Evolutionary conservation across 2,888 invertebrate species (phyloP), one percentile per base, ranked within the genome.

Genomic region (Orthonychiurus folsomi): DNA sequence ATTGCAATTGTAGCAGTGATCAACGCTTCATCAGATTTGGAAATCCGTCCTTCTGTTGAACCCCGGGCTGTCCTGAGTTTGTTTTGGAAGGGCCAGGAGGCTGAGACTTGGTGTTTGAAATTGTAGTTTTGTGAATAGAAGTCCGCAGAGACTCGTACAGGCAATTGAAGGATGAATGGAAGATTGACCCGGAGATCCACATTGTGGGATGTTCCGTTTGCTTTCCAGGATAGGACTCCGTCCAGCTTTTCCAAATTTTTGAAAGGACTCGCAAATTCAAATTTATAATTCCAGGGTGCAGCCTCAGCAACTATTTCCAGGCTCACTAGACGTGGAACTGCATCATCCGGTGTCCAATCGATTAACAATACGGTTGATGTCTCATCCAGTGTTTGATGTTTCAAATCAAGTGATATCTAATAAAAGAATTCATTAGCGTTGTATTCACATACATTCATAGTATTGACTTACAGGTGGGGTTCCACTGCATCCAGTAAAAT

Each of bases 401-500:
- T 66, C n/a, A 62, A 48, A 24, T 64, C 66, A 59, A 64, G 27
- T 3, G 63, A 56, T 28, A 66, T 28, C 66, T 65, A 52, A 56
- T 26, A 3, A 53, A 57, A 48, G 37, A 47, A 54, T 2, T 50
- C 37, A 37, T 37, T 9, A 37, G 37, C 37, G 15, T 37, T 9
- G 37, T 15, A 37, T 37, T 37, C 9, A 37, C 37, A 37, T 5
- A 15, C 37, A 15, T 37, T 5, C 37, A 37, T 15, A 37, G 5
- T 9, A 37, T 20, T 52, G n/a, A 23, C 15, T 50, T 63, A 71
- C 69, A 59, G 66, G 53, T 20, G 70, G 70, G 21, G 70, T 60
- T 12, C 62, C 58, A 1, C 56, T 52, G 56, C 68, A 70, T 5
- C 72, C 70, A 23, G 52, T 62, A 23, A 69, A 67, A 2, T 64